Percentiles rank a stretch among this genome's conserved stretches.
phyloP scores from a whole-genome alignment of 1,140 invertebrate genomes.

The Drosophila mayri region DNA sequence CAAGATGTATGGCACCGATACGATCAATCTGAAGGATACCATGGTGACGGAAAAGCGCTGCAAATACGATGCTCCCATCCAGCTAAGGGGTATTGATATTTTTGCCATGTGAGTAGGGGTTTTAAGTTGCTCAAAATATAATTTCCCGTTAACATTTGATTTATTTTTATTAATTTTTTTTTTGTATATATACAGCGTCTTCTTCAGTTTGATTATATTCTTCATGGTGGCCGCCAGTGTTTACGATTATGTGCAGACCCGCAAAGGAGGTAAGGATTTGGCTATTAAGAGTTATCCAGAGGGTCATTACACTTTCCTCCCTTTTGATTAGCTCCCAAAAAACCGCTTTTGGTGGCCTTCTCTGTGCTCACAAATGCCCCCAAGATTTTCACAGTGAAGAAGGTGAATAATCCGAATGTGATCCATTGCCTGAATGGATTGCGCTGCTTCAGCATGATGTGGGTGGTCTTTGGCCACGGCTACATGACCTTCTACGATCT shows the following conservation, averaged over 20 bases:
- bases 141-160: not conserved
- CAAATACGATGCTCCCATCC: slow-evolving; percentile 69
- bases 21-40: not conserved
- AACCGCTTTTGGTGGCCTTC: slow-evolving; percentile 67
- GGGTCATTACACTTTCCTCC: not conserved
- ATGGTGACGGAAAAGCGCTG: slow-evolving; percentile 65
- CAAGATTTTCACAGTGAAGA: slow-evolving; percentile 79
- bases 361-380: slow-evolving; percentile 78
- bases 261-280: slow-evolving; percentile 57
- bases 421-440: slow-evolving; percentile 87
- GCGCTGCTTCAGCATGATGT: slow-evolving; percentile 88
- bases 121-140: no score
- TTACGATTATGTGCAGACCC: slow-evolving; percentile 75
- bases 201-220: slow-evolving; percentile 70
- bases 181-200: slow-evolving; percentile 40
- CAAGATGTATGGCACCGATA: slow-evolving; percentile 51
- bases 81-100: slow-evolving; percentile 71
- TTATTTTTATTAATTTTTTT: not conserved
- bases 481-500: slow-evolving; percentile 77
- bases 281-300: no score
- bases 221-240: slow-evolving; percentile 74
- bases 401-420: slow-evolving; percentile 73
- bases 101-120: slow-evolving; percentile 70
- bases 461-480: slow-evolving; percentile 89
- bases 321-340: slow-evolving; percentile 49